A percentile compares a stretch with the other conserved stretches of the same genome.
phyloP scores from a whole-genome alignment of 2,888 invertebrate species.

The Hyalella azteca region DNA sequence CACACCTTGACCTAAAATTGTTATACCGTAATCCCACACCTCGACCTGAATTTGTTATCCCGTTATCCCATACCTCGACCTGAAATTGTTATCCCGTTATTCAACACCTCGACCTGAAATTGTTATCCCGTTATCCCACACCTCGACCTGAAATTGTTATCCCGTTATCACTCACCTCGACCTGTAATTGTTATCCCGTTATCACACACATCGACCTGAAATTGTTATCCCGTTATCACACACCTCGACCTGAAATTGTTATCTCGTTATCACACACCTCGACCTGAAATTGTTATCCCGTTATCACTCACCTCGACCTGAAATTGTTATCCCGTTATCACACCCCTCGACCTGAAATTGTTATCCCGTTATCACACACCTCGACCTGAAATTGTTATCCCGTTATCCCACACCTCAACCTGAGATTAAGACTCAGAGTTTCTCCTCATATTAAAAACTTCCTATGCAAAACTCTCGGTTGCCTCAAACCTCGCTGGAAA shows the following conservation, averaged over 20 bases:
- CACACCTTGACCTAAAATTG: constrained; percentile 81
- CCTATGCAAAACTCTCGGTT: not conserved
- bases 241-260: constrained; percentile 81
- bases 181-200: constrained; percentile 79
- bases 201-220: constrained; percentile 83
- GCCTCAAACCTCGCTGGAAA: constrained; percentile 24
- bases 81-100: constrained; percentile 81
- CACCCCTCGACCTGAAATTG: constrained; percentile 81
- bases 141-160: constrained; percentile 79
- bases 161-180: constrained; percentile 83
- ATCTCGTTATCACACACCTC: constrained; percentile 81
- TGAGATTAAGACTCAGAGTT: constrained; percentile 68
- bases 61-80: constrained; percentile 82
- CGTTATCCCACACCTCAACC: constrained; percentile 82
- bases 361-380: constrained; percentile 81
- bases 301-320: constrained; percentile 83
- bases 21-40: constrained; percentile 81
- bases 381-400: constrained; percentile 79
- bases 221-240: constrained; percentile 80
- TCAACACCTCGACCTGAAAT: constrained; percentile 81
- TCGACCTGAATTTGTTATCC: constrained; percentile 79
- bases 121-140: constrained; percentile 81
- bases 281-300: constrained; percentile 80
- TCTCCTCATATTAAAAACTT: constrained; percentile 64
- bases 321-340: constrained; percentile 80